phyloP scores from a whole-genome alignment of 2,888 invertebrate species.

The Ochropacha duplaris region DNA sequence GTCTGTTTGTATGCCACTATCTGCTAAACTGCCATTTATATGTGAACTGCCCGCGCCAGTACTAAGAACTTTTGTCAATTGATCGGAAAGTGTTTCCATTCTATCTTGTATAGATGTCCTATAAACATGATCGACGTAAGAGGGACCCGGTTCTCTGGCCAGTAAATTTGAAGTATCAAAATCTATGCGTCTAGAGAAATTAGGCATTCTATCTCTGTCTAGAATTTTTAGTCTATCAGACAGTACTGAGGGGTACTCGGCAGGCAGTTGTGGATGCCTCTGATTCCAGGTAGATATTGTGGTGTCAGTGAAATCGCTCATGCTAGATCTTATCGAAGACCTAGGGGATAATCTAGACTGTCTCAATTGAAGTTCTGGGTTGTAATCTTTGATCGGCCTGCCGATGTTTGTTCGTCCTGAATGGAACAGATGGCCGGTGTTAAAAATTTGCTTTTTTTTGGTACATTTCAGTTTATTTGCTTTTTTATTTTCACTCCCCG shows the following conservation, averaged over 20 bases:
- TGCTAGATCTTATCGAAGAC: slow-evolving; percentile 73
- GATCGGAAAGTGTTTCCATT: slow-evolving; percentile 71
- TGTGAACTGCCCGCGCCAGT: slow-evolving; percentile 75
- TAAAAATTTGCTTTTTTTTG: slow-evolving; percentile 23
- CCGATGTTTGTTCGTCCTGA: slow-evolving; percentile 72
- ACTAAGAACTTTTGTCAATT: slow-evolving; percentile 71
- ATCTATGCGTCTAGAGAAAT: slow-evolving; percentile 67
- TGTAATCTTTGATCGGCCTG: slow-evolving; percentile 75
- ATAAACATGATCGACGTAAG: slow-evolving; percentile 64
- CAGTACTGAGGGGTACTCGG: slow-evolving; percentile 73
- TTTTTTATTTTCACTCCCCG: slow-evolving; percentile 41
- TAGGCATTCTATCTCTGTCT: slow-evolving; percentile 60
- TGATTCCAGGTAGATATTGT: slow-evolving; percentile 79
- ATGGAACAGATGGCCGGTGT: slow-evolving; percentile 32
- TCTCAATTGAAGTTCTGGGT: slow-evolving; percentile 64
- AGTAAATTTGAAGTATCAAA: slow-evolving; percentile 66
- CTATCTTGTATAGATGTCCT: slow-evolving; percentile 59
- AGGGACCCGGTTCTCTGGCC: slow-evolving; percentile 59
- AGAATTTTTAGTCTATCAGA: slow-evolving; percentile 68
- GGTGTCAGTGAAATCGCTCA: slow-evolving; percentile 80
- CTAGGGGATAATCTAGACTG: slow-evolving; percentile 68
- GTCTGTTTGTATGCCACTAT: slow-evolving; percentile 77
- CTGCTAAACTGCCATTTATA: slow-evolving; percentile 75
- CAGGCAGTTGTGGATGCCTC: slow-evolving; percentile 51
- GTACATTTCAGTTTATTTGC: slow-evolving; percentile 81